These are phyloP conservation scores for Tetheella fluctuosa DNA, from an alignment of 2,888 invertebrate species.

Conservation along the genomic window DNA sequence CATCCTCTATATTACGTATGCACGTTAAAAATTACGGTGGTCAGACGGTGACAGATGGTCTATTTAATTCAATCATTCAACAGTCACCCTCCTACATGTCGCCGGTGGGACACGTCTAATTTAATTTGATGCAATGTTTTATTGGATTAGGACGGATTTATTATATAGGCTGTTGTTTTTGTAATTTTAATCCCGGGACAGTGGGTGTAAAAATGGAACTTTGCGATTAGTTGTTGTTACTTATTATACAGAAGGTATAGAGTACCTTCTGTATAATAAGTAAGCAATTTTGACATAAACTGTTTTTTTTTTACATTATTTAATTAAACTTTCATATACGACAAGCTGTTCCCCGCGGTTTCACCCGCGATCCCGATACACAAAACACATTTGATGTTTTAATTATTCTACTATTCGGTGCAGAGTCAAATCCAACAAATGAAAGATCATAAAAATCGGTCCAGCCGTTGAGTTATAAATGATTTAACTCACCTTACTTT, in stretches of 20 bases:
- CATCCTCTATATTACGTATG: conserved; percentile 6
- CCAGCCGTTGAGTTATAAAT: too few species aligned
- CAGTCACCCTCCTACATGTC: conserved; percentile 16
- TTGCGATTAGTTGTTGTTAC: conserved; percentile 10
- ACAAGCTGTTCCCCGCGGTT: too few species aligned
- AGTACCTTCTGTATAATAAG: too few species aligned
- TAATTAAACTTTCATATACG: too few species aligned
- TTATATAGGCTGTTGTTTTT: conserved; percentile 12
- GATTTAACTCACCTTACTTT: too few species aligned
- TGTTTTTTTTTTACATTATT: too few species aligned
- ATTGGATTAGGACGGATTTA: conserved; percentile 15
- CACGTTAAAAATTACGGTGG: conserved; percentile 11
- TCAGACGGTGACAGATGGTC: conserved; percentile 21
- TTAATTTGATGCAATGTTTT: conserved; percentile 20
- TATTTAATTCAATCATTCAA: conserved; percentile 39
- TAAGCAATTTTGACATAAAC: neutral
- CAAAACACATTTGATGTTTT: too few species aligned
- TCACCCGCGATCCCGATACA: too few species aligned
- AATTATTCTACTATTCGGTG: too few species aligned
- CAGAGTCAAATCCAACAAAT: too few species aligned
- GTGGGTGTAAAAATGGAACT: conserved; percentile 5
- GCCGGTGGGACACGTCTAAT: conserved; percentile 14
- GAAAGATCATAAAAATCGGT: too few species aligned
- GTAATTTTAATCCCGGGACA: conserved; percentile 13
- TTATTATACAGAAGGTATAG: neutral